Evolutionary conservation across 2,888 invertebrate species (phyloP), one percentile per base, ranked within the genome.

Genomic region (Drosophila stalkeri): DNA sequence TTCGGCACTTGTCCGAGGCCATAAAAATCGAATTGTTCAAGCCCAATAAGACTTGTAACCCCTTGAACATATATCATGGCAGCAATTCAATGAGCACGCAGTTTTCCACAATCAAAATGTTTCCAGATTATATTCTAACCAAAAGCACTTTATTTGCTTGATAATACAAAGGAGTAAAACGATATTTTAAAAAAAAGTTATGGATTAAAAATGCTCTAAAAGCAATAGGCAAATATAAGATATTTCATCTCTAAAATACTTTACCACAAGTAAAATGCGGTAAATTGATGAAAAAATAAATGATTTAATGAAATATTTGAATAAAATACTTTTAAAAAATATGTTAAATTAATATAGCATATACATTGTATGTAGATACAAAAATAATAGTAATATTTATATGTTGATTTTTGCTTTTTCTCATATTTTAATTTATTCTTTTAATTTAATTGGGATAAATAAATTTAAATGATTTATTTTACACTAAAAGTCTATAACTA

Each of bases 1-100:
- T 65, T 75, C 77, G 64, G 82, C 85, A 73, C 44, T 60, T 55
- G 54, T 64, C 72, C 43, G 35, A 44, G 47, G 47, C 65, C 69
- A 61, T 64, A 69, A 69, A 77, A 64, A 67, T 39, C 49, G 46
- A 77, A 14, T 63, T 66, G 46, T 51, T 44, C 31, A 23, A 27
- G 37, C 33, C 20, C 37, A 57, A 59, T 31, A 56, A 47, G 44
- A 12, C 46, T 55, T 44, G n/a, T 41, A 44, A 44, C 39, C 63
- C 35, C 54, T 54, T 31, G 43, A 67, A 18, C 49, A 27, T 64
- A 55, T 39, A 62, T 70, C 59, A 55, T 41, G 55, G 43, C 33
- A 41, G 3, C 41, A 51, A 59, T 57, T 64, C 9, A 55, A 64
- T 43, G 35, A 43, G 9, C 56, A 14, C 20, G 20, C n/a, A 18